These are phyloP conservation scores for Cossypha dichroa DNA, from an alignment of 2,797 vertebrate genomes.

Conservation along the genomic window DNA sequence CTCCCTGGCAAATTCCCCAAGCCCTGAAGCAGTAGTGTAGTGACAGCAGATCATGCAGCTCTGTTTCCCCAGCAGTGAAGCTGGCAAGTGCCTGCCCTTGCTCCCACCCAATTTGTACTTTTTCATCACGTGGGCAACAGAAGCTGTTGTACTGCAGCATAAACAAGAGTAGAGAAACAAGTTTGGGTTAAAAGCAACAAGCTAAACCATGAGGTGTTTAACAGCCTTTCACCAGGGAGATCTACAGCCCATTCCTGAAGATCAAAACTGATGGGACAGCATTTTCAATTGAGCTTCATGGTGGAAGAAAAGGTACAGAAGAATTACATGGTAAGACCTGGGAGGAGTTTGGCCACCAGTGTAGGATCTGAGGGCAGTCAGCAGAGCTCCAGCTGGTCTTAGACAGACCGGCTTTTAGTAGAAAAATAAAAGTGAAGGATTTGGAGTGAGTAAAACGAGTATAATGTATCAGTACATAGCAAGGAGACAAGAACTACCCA, in stretches of 20 bases:
- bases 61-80: background rate
- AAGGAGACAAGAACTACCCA: background rate
- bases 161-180: background rate
- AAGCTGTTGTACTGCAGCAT: background rate
- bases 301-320: background rate
- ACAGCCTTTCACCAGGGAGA: background rate
- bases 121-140: background rate
- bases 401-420: background rate
- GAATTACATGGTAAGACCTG: background rate
- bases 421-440: background rate
- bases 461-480: background rate
- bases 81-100: background rate
- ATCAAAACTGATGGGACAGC: background rate
- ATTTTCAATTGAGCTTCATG: background rate
- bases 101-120: background rate
- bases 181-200: background rate
- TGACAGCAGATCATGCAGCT: fast-evolving
- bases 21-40: fast-evolving
- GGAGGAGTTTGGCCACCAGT: background rate
- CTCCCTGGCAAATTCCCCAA: background rate
- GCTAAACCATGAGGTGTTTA: background rate
- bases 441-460: background rate
- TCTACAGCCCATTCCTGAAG: background rate
- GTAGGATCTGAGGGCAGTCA: background rate
- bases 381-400: background rate